Evolutionary conservation across 2,888 invertebrate genomes (phyloP), one percentile per base, ranked within the genome.

Genomic region (Thelaira solivaga): DNA sequence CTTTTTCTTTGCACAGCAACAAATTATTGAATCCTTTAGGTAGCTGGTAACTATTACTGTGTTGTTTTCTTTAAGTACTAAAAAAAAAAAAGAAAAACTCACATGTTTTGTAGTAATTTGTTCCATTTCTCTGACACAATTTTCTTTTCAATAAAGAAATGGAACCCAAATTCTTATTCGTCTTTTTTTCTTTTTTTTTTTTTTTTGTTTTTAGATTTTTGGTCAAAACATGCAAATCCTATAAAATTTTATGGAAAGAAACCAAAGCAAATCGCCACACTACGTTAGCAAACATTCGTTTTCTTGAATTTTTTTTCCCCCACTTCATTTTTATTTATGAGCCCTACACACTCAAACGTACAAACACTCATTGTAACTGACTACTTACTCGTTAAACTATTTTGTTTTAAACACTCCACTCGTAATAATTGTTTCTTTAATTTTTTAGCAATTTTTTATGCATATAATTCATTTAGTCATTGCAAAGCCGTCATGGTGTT

Each of bases 91-190:
- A 8, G 20, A 59, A 69, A 39, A 49, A 68, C 49, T 78, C 74
- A 69, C 78, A 78, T 78, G 78, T 67, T 78, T 55, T 31, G 31
- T n/a, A 61, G 74, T 61, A 74, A 78, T 78, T 78, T 78, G 78
- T 78, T 74, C 74, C 36, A 74, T 71, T 68, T 77, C 59, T 39
- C 65, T 71, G 68, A 61, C 59, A 69, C 69, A 59, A 61, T 61
- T 59, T 51, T 61, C 16, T 24, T 24, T 43, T 29, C 31, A 39
- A 39, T 22, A 13, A 13, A 20, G 3, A 57, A 59, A 59, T 18
- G 41, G n/a, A 69, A 69, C 59, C 49, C 20, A 55, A 57, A 55
- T 43, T 39, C 49, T 61, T 16, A n/a, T 36, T 47, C 10, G 29
- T 20, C 36, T 36, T 16, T 20, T 8, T n/a, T 43, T 45, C 43